These are phyloP conservation scores for Antrozous pallidus DNA, from an alignment of 2,797 vertebrate genomes.

Conservation along the genomic window DNA sequence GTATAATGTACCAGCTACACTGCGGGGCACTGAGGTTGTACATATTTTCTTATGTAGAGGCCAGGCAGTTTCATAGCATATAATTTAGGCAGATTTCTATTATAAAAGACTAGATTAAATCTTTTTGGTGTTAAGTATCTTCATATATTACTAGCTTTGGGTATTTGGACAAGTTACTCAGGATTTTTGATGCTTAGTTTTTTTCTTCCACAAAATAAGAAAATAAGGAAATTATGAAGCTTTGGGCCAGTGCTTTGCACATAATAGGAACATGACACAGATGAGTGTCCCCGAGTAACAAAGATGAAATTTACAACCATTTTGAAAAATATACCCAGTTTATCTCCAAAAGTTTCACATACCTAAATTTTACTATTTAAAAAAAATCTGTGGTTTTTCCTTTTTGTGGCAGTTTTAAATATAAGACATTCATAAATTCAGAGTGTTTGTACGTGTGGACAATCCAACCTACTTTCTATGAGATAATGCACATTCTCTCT, in stretches of 20 bases:
- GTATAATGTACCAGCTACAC: neutral
- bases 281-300: neutral
- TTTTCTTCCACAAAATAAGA: neutral
- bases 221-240: neutral
- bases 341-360: neutral
- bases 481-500: neutral
- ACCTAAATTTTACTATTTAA: neutral
- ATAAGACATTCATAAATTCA: neutral
- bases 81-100: neutral
- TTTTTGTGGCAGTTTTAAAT: neutral
- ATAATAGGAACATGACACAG: rapidly evolving
- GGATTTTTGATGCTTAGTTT: neutral
- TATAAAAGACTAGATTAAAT: neutral
- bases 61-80: neutral
- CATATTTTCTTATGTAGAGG: neutral
- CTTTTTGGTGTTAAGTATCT: neutral
- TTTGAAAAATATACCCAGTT: neutral
- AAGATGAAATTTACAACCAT: neutral
- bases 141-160: neutral
- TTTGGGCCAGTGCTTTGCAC: neutral
- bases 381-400: neutral
- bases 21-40: neutral
- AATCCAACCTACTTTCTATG: neutral
- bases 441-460: neutral
- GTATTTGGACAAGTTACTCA: neutral